Evolutionary conservation across 1,140 invertebrate genomes (phyloP).

Genomic region (Atopsyche davidsoni): DNA sequence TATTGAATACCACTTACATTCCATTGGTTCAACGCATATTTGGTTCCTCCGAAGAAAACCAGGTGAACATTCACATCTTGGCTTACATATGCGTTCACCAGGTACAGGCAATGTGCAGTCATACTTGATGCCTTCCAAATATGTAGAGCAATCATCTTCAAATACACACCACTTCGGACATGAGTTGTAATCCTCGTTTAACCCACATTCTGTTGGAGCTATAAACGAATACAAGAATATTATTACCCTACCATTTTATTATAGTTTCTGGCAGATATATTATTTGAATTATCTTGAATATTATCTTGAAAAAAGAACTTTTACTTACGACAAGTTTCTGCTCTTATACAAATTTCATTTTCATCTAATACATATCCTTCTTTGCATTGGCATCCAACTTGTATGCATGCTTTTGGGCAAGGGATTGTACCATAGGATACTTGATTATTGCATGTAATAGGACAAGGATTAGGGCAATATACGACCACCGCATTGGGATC

Average conservation of each 20-base stretch:
- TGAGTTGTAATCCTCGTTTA: conserved; percentile 5
- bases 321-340: conserved; percentile 9
- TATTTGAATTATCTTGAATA: too few species aligned
- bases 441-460: conserved; percentile 11
- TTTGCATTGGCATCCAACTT: conserved; percentile 16
- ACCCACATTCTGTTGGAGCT: background rate
- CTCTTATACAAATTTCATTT: conserved; percentile 8
- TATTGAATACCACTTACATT: too few species aligned
- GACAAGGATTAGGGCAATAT: too few species aligned
- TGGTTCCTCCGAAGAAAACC: too few species aligned
- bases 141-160: conserved; percentile 5
- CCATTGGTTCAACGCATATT: too few species aligned
- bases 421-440: background rate
- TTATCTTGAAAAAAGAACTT: conserved; percentile 2
- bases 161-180: conserved; percentile 8
- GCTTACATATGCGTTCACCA: too few species aligned
- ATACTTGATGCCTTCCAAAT: background rate
- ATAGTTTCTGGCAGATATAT: too few species aligned
- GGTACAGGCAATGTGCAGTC: too few species aligned
- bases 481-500: too few species aligned
- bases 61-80: too few species aligned
- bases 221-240: too few species aligned
- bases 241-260: too few species aligned
- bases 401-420: conserved; percentile 5
- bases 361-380: conserved; percentile 7